phyloP scores from a whole-genome alignment of 2,113 vertebrate species.

The Lycaon pictus region DNA sequence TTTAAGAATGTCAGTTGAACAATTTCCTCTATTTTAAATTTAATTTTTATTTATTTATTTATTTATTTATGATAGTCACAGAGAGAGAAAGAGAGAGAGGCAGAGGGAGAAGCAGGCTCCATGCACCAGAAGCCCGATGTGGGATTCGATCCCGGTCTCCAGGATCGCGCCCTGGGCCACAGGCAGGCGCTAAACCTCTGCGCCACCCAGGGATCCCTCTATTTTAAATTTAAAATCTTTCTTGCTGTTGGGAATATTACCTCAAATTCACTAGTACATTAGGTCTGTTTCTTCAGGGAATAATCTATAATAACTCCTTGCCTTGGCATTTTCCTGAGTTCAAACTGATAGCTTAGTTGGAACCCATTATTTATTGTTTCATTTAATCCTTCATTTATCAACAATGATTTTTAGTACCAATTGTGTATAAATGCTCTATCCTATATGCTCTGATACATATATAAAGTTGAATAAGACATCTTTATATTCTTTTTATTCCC shows the following conservation, averaged over 20 bases:
- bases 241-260: slow-evolving; percentile 32
- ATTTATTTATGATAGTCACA: too few relatives aligned
- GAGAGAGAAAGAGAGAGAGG: too few relatives aligned
- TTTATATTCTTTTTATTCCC: slow-evolving; percentile 63
- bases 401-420: slow-evolving; percentile 64
- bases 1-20: slow-evolving; percentile 27
- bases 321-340: slow-evolving; percentile 51
- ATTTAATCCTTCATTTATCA: slow-evolving; percentile 74
- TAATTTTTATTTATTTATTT: too few relatives aligned
- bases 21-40: slow-evolving; percentile 45
- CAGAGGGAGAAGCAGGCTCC: too few relatives aligned
- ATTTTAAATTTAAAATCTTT: slow-evolving; percentile 46
- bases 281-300: slow-evolving; percentile 12
- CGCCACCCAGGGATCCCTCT: too few relatives aligned
- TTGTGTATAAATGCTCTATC: slow-evolving; percentile 38
- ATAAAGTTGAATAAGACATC: slow-evolving; percentile 59
- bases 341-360: slow-evolving; percentile 43
- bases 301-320: not conserved
- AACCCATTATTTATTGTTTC: slow-evolving; percentile 62
- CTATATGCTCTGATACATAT: slow-evolving; percentile 47
- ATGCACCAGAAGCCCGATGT: too few relatives aligned
- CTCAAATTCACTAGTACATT: not conserved
- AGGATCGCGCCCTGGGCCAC: too few relatives aligned
- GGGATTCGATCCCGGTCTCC: too few relatives aligned
- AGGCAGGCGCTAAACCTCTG: too few relatives aligned